Base-by-base conservation (phyloP, 2,113 vertebrate species). In the Ellobius talpinus region DNA sequence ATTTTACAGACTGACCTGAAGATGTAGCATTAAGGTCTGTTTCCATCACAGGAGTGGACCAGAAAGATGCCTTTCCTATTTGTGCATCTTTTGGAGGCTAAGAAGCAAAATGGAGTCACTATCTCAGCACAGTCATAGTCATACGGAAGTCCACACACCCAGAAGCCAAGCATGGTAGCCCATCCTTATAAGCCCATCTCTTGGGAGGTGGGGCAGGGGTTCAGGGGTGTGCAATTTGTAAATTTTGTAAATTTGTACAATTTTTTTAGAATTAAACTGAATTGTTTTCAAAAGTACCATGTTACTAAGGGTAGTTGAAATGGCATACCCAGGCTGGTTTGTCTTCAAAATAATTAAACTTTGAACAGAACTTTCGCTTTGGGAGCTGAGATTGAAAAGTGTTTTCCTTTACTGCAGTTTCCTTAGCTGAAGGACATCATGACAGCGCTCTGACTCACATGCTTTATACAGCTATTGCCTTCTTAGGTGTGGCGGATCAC, bases 381-480 rank as follows among this genome's bases (percentile, higher is more conserved):
- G 39, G 66, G 39, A 87, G 26, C 91, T 89, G 91, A 33, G 94
- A 55, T 92, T 95, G 86, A 61, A 45, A 58, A 21, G 79, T 45
- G 5, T 94, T 95, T 96, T 98, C 89, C 98, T 99, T 99, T 99
- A 99, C 99, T 98, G 74, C 1, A 55, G 29, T 61, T 97, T 76
- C 29, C 96, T 97, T 96, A 99, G 99, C 99, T 96, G 99, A 99
- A 98, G 99, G 99, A 66, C 99, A 99, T 97, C 99, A 99, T 93
- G 99, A 99, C 98, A 99, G 99, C 86, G 99, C 99, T 73, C 99
- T 99, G 87, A 99, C 99, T 63, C 99, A 99, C 92, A 99, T 99
- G 94, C 98, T 99, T 14, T 99, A 99, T 96, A 99, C 99, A 31
- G 98, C 99, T 82, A 99, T 99, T 87, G 98, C 99, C 58, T 99